Evolutionary conservation across 2,888 invertebrate species (phyloP).

Genomic region (Diarsia dahlii): DNA sequence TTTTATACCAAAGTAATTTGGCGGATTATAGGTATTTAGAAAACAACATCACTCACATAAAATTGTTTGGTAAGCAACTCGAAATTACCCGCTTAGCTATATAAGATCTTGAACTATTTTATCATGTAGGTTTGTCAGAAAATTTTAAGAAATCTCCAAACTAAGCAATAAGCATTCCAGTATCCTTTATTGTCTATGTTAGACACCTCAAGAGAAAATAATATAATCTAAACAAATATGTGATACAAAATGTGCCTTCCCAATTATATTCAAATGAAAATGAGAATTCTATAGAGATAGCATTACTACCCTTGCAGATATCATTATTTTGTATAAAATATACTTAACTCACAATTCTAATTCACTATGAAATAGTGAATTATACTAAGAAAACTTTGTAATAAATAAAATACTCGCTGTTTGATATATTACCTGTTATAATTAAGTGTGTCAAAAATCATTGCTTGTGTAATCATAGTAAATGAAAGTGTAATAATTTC

Average conservation of each 20-base stretch:
- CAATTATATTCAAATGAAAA: conserved; percentile 41
- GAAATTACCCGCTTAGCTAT: conserved; percentile 44
- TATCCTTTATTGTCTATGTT: conserved; percentile 38
- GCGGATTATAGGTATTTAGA: conserved; percentile 40
- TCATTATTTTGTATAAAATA: conserved; percentile 38
- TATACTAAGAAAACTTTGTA: conserved; percentile 61
- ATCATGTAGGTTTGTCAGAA: conserved; percentile 4
- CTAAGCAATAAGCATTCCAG: conserved; percentile 54
- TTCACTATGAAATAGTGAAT: conserved; percentile 79
- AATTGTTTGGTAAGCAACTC: conserved; percentile 16
- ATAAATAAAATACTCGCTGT: conserved; percentile 77
- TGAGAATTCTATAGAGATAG: conserved; percentile 43
- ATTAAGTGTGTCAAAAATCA: conserved; percentile 61
- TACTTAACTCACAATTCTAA: conserved; percentile 57
- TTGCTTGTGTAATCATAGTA: conserved; percentile 63
- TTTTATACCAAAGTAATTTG: conserved; percentile 61
- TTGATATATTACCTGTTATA: conserved; percentile 68
- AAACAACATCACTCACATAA: conserved; percentile 30
- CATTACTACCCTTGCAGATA: conserved; percentile 13
- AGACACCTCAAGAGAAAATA: conserved; percentile 29
- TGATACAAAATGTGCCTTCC: conserved; percentile 67
- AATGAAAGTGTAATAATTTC: conserved; percentile 81
- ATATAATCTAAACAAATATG: conserved; percentile 57
- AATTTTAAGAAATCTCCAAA: conserved; percentile 17
- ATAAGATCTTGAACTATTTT: conserved; percentile 12